Percentiles rank a stretch among this genome's conserved stretches.
Evolutionary conservation across 2,797 vertebrate genomes (phyloP).

Genomic region (Sebastolobus altivelis): DNA sequence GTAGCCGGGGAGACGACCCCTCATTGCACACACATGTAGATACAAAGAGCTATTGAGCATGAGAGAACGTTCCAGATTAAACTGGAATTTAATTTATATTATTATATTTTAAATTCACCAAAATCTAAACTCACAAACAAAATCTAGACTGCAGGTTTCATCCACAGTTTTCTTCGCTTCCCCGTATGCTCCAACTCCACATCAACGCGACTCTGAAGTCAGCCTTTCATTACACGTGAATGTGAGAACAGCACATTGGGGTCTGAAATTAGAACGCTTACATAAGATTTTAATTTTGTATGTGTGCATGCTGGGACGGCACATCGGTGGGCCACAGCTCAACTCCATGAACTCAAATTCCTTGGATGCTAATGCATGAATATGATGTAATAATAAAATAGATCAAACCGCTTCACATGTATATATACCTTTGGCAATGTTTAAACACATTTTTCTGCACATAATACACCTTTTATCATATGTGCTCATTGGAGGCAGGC

Average conservation of each 20-base stretch:
- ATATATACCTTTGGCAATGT: neutral
- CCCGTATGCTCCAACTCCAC: neutral
- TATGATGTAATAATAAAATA: neutral
- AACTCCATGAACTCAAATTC: neutral
- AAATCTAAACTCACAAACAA: slow-evolving; percentile 6
- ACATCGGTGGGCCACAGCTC: slow-evolving; percentile 12
- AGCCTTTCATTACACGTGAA: slow-evolving; percentile 18
- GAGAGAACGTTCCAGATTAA: neutral
- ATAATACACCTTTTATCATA: neutral
- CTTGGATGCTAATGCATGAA: neutral
- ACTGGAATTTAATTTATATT: neutral
- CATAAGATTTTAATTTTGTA: slow-evolving; percentile 25
- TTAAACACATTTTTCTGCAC: neutral
- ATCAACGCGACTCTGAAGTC: slow-evolving; percentile 9
- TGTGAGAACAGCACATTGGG: slow-evolving; percentile 25
- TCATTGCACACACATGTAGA: neutral
- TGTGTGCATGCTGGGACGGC: slow-evolving; percentile 24
- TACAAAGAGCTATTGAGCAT: neutral
- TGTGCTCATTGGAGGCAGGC: neutral
- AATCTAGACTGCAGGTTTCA: neutral
- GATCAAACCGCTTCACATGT: neutral
- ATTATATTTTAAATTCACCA: neutral
- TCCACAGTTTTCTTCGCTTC: neutral
- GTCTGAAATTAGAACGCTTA: slow-evolving; percentile 54
- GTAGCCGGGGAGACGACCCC: slow-evolving; percentile 26